A percentile compares a stretch with the other conserved stretches of the same genome.
phyloP scores from a whole-genome alignment of 2,113 vertebrate genomes.

The Chaetops frenatus region DNA sequence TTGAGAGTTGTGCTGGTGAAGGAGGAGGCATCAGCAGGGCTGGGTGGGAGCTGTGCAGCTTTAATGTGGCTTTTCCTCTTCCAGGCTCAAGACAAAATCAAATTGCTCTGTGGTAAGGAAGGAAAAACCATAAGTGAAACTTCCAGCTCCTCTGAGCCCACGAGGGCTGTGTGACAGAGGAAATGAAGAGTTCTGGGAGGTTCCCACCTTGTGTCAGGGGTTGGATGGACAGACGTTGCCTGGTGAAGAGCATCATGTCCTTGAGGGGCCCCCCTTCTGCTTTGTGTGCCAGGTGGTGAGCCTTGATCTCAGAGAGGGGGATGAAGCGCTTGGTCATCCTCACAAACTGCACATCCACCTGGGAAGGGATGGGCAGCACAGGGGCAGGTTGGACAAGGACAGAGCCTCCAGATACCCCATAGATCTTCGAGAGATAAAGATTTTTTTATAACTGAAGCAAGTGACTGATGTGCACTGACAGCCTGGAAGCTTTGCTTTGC shows the following conservation, averaged over 20 bases:
- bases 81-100: conserved; percentile 87
- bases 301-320: conserved; percentile 86
- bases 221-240: conserved; percentile 87
- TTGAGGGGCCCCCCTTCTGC: conserved; percentile 78
- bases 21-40: not conserved
- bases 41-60: not conserved
- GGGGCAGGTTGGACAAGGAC: not conserved
- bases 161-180: not conserved
- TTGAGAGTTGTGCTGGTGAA: not conserved
- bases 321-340: conserved; percentile 88
- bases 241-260: conserved; percentile 83
- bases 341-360: conserved; percentile 93
- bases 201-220: conserved; percentile 82
- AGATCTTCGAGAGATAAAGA: not conserved
- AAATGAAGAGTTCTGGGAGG: not conserved
- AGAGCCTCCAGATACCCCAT: not conserved
- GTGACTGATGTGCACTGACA: not conserved
- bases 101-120: conserved; percentile 80
- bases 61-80: conserved; percentile 77
- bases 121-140: not conserved
- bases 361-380: not conserved
- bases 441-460: not conserved
- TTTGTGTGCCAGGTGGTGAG: conserved; percentile 80
- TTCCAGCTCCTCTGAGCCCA: not conserved
- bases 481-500: not conserved